Evolutionary conservation across 2,797 vertebrate genomes (phyloP).

Genomic region (Phrynocephalus vlangalii): DNA sequence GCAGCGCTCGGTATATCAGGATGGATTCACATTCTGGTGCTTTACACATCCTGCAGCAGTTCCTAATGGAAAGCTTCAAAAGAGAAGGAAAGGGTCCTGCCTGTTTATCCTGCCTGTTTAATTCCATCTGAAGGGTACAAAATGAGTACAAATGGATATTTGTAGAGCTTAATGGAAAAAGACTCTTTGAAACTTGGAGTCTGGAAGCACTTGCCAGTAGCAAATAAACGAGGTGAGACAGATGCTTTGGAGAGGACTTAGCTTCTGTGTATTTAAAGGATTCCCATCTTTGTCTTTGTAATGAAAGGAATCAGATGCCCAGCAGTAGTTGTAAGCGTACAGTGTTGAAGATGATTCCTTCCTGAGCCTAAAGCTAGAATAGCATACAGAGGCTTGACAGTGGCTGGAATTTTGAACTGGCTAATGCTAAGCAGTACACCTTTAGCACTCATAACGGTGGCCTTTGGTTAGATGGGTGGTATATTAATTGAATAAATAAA

Average conservation of each 20-base stretch:
- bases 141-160: background rate
- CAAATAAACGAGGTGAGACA: background rate
- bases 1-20: background rate
- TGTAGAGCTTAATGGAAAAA: background rate
- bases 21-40: background rate
- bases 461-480: too few relatives aligned
- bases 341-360: background rate
- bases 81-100: background rate
- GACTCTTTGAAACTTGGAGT: background rate
- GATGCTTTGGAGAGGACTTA: background rate
- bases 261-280: slow-evolving; percentile 18
- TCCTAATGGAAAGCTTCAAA: background rate
- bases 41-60: background rate
- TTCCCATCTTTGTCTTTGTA: background rate
- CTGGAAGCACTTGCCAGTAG: slow-evolving; percentile 9
- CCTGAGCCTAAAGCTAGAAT: background rate
- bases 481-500: too few relatives aligned
- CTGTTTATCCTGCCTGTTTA: background rate
- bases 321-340: background rate
- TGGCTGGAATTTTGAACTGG: background rate
- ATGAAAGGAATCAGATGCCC: background rate
- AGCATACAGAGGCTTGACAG: background rate
- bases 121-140: background rate
- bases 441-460: background rate
- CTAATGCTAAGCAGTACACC: background rate